These are phyloP conservation scores for Mystacornis crossleyi DNA, from an alignment of 2,113 vertebrate species.

Conservation along the genomic window DNA sequence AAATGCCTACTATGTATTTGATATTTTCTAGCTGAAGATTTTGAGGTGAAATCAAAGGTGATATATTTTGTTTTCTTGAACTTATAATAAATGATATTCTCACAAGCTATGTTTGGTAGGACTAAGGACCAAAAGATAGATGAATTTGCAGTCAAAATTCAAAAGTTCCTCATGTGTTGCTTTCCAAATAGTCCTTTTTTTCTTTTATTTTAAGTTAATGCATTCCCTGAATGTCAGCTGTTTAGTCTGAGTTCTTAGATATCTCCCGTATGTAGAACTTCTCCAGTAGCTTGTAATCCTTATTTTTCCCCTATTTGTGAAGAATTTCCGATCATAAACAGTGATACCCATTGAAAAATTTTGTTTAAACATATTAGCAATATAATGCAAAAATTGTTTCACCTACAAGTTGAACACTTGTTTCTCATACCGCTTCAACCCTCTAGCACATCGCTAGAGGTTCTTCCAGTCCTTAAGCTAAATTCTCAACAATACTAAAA, in stretches of 20 bases:
- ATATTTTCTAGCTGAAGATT: not conserved
- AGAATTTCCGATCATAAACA: not conserved
- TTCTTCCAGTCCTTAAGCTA: not conserved
- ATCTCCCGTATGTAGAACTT: not conserved
- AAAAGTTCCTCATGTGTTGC: not conserved
- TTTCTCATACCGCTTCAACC: not conserved
- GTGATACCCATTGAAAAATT: not conserved
- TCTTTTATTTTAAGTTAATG: not conserved
- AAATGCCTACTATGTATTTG: not conserved
- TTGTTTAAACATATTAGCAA: not conserved
- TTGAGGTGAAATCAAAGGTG: not conserved
- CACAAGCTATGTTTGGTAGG: not conserved
- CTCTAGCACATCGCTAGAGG: not conserved
- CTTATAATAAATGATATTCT: not conserved
- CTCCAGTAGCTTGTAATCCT: not conserved
- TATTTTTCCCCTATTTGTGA: not conserved
- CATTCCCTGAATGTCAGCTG: not conserved
- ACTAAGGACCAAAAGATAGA: not conserved
- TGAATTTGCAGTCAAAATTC: not conserved
- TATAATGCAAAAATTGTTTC: not conserved
- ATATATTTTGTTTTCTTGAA: not conserved
- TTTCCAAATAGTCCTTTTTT: not conserved
- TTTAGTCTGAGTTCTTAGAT: not conserved
- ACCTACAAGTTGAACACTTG: not conserved
- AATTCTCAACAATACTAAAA: not conserved